Evolutionary conservation across 2,113 vertebrate species (phyloP), one percentile per base, ranked within the genome.

Genomic region (Neofelis nebulosa): DNA sequence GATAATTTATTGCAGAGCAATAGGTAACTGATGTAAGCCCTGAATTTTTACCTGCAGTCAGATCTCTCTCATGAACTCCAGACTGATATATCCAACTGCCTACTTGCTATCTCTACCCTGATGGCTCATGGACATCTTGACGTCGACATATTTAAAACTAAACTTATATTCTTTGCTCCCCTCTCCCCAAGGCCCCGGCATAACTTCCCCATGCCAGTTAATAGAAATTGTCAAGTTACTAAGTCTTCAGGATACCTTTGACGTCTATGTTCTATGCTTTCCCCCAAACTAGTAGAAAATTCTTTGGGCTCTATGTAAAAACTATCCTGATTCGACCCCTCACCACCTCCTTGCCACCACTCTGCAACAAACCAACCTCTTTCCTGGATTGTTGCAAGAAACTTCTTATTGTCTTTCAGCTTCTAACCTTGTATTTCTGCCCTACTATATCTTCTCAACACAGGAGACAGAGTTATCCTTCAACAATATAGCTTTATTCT

Each of bases 381-480:
- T 82, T 25, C 23, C 65, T 61, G 11, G 3, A 50, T 89, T 38
- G n/a, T n/a, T 50, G 0, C 7, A 86, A 73, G 41, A 52, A 92
- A 63, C 19, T 25, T 19, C 14, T 78, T 31, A 33, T 45, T 79
- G 23, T 55, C 16, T 85, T 48, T 65, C n/a, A 80, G 41, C 38
- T 80, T 80, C 21, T 80, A 55, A 61, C 5, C 29, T 88, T 82
- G 31, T 38, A 23, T 66, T 7, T 48, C 7, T 68, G 0, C 7
- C 36, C 41, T 4, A 82, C 78, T 19, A 4, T 83, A 48, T 76
- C 55, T 25, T 83, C 45, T 82, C 16, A 88, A 48, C 19, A 48
- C 36, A 57, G 45, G 76, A 89, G 57, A 14, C n/a, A 92, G 57
- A 23, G 23, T 73, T 92, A 55, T 87, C 45, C 76, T 92, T 71